Evolutionary conservation across 2,113 vertebrate species (phyloP), one percentile per base, ranked within the genome.

Genomic region (Thryonomys swinderianus): DNA sequence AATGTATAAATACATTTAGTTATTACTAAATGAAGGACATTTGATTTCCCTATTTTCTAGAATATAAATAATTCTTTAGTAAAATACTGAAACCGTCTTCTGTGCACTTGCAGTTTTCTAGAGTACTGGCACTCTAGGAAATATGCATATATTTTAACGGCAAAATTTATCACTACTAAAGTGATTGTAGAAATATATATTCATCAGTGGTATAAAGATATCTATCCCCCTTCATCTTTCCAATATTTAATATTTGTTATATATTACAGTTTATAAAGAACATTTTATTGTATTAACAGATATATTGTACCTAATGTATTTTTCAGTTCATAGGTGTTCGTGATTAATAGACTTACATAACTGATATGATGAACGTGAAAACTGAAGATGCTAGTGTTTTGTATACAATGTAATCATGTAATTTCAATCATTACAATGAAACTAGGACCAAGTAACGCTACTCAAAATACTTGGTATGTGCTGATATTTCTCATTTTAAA

Each of bases 311-410:
- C 10, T 86, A 64, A 71, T 30, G 80, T 61, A 71, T 82, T 89
- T 51, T 66, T 59, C 18, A 11, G 53, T 45, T 73, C 18, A 48
- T 3, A 74, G 12, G 69, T 48, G 21, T 67, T 79, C 23, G 48
- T 92, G 53, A 74, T 83, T 53, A 93, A 59, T 27, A 45, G 13
- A 66, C 87, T 74, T 84, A 94, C 37, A 88, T 37, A 13, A 59
- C 21, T 40, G 27, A 82, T 18, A 57, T 57, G 21, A 17, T 21
- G 71, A 69, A 78, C 13, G 27, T 87, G 42, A 82, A 27, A 90
- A 40, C 84, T 51, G 1, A 21, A 74, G 21, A 81, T 55, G 78
- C 80, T 64, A 59, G 27, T 42, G 0, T 42, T 81, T 88, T 85
- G 4, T 11, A 61, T n/a, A 45, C 55, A 61, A n/a, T 82, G 3